Evolutionary conservation across 1,140 invertebrate genomes (phyloP), one percentile per base, ranked within the genome.

Genomic region (Temnothorax curvispinosus): DNA sequence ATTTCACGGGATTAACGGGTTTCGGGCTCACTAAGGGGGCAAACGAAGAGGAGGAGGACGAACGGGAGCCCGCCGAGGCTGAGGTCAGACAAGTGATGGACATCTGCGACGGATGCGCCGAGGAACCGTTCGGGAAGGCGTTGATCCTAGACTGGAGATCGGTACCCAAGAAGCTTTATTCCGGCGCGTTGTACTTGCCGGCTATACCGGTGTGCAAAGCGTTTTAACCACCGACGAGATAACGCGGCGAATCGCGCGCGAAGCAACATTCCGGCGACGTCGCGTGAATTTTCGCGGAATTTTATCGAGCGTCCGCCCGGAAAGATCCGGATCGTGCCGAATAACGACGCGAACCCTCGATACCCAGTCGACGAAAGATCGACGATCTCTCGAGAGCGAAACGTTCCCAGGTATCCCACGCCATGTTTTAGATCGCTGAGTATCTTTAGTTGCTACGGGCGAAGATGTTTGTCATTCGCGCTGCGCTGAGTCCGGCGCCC

Each of bases 1-100:
- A 93, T 50, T 93, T 96, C 8, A 94, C 94, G n/a, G 97, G 97
- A 8, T 93, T 97, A 18, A 96, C 97, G 5, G 96, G 96, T 71
- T 97, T 97, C n/a, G 97, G 97, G 0, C 95, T 96, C 6, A 35
- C 96, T 6, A 95, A 96, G 9, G 95, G 96, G 76, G 88, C 95
- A 87, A 93, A 27, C 89, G 94, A 88, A 91, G 95, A 94, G 91
- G 95, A 94, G 95, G 27, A 96, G 58, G 96, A 97, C 47, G 97
- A 97, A 89, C 95, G 97, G n/a, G 97, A 98, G 88, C 97, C 97
- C 0, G 98, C 98, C 0, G 97, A 98, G 93, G 97, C 96, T 32
- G 98, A 98, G 93, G 97, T 98, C 0, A 97, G 96, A 86, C 96
- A 96, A 1, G 97, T 98, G 2, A 97, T 98, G 97, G 96, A 97